Evolutionary conservation across 2,888 invertebrate genomes (phyloP).

Genomic region (Tineola bisselliella): DNA sequence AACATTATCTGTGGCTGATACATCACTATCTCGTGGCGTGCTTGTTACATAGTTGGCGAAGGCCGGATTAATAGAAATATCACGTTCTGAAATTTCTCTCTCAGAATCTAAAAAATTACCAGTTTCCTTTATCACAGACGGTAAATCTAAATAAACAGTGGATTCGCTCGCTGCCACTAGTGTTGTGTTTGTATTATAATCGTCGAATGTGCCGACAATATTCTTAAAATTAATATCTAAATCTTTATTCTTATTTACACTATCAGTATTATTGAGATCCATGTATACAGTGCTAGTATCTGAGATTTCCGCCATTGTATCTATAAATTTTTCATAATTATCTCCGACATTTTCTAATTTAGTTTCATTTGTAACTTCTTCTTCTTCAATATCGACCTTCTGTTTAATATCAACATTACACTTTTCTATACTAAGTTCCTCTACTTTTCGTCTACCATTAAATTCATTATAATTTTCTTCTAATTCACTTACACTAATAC

Average conservation of each 20-base stretch:
- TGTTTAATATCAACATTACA: constrained; percentile 18
- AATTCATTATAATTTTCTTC: constrained; percentile 16
- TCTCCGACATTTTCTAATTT: not conserved
- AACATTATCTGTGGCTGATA: not conserved
- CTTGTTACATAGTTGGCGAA: constrained; percentile 25
- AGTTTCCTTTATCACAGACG: constrained; percentile 39
- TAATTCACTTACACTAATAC: constrained; percentile 15
- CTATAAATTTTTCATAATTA: not conserved
- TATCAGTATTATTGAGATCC: constrained; percentile 47
- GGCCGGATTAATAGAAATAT: not conserved
- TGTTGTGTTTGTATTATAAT: constrained; percentile 22
- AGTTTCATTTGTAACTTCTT: not conserved
- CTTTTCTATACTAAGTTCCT: not conserved
- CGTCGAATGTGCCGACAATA: constrained; percentile 28
- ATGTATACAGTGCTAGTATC: constrained; percentile 40
- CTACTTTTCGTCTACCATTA: constrained; percentile 14
- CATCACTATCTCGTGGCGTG: constrained; percentile 32
- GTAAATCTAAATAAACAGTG: constrained; percentile 53
- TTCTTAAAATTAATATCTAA: constrained; percentile 23
- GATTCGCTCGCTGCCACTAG: constrained; percentile 38
- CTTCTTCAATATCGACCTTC: constrained; percentile 18
- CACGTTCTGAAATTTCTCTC: constrained; percentile 21
- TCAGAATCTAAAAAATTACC: constrained; percentile 43
- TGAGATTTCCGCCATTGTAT: constrained; percentile 15
- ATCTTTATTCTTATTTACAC: constrained; percentile 28